Percentiles rank a stretch among this genome's conserved stretches.
phyloP scores from a whole-genome alignment of 2,797 vertebrate genomes.

The Lophotriccus pileatus region DNA sequence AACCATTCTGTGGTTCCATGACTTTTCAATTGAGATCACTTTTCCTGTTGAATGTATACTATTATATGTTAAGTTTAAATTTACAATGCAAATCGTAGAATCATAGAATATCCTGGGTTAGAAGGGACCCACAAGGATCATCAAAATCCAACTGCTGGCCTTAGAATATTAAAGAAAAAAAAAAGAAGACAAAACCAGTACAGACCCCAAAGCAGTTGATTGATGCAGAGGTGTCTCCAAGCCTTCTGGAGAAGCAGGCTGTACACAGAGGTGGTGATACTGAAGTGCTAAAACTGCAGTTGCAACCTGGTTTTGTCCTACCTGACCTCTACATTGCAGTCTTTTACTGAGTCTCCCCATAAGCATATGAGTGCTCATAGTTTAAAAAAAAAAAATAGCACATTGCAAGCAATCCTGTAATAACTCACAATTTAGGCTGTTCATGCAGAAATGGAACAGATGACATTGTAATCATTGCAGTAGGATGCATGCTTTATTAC shows the following conservation, averaged over 20 bases:
- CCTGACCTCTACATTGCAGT: not conserved
- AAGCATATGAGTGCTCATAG: not conserved
- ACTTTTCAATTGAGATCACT: not conserved
- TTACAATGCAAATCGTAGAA: not conserved
- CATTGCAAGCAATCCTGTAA: not conserved
- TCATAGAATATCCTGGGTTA: not conserved
- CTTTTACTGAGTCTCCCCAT: not conserved
- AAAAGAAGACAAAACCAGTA: not conserved
- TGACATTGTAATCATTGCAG: slow-evolving; percentile 47
- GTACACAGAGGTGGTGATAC: not conserved
- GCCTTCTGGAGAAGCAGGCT: not conserved
- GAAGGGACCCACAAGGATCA: not conserved
- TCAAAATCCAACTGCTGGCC: not conserved
- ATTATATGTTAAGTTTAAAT: not conserved
- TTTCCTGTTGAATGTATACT: not conserved
- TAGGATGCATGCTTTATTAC: slow-evolving; percentile 31
- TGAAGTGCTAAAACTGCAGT: not conserved
- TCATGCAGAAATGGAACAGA: slow-evolving; percentile 15
- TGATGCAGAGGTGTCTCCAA: not conserved
- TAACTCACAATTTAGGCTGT: slow-evolving; percentile 1
- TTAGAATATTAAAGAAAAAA: not conserved
- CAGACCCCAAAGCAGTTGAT: not conserved
- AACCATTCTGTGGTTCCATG: not conserved
- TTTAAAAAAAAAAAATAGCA: not conserved
- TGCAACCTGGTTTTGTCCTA: not conserved